Conservation (phyloP, 2,113 vertebrate genomes). For the Ceuthmochares aereus region DNA sequence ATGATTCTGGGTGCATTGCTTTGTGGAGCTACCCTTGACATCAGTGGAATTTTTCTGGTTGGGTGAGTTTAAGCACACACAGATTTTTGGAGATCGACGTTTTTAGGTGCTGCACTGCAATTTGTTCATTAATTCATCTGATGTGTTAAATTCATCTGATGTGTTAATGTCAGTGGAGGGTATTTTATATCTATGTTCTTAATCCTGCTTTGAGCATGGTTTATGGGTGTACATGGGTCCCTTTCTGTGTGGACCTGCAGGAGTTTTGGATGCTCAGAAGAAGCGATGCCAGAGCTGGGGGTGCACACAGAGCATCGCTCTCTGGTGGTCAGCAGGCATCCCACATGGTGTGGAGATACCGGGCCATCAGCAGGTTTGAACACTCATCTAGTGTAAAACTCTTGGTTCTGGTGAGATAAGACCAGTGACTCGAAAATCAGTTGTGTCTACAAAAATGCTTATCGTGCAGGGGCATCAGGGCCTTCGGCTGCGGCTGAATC, state of each 20-base stretch:
- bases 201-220: not conserved
- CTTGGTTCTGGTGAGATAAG: fast-evolving
- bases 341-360: fast-evolving
- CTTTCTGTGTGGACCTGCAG: not conserved
- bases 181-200: not conserved
- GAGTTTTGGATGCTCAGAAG: not conserved
- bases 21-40: not conserved
- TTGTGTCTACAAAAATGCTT: fast-evolving
- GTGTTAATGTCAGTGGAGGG: not conserved
- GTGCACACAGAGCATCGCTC: fast-evolving
- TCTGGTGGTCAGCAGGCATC: fast-evolving
- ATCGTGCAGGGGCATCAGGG: fast-evolving
- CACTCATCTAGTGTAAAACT: fast-evolving
- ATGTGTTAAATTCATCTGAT: not conserved
- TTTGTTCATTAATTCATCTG: not conserved
- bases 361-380: fast-evolving
- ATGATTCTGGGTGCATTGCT: not conserved
- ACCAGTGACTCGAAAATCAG: not conserved
- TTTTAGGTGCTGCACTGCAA: not conserved
- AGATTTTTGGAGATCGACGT: not conserved
- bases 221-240: fast-evolving
- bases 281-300: fast-evolving
- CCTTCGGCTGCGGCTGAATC: not conserved
- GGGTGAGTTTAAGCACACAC: not conserved
- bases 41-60: not conserved